phyloP scores from a whole-genome alignment of 2,797 vertebrate genomes.

The Sylvia borin region DNA sequence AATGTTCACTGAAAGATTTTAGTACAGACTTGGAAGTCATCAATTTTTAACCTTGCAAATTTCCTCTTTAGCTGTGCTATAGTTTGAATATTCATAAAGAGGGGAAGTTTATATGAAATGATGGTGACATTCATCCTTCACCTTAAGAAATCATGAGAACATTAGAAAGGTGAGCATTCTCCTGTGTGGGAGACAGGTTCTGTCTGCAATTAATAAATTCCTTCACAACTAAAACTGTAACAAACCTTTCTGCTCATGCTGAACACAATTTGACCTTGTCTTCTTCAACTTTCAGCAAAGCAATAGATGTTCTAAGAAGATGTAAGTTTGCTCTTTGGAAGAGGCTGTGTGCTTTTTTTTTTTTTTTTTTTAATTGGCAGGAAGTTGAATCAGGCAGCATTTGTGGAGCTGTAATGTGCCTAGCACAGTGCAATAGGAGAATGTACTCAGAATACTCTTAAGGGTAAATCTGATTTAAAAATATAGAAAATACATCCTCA shows the following conservation, averaged over 20 bases:
- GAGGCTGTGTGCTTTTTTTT: background rate
- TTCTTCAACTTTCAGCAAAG: background rate
- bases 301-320: background rate
- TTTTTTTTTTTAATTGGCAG: background rate
- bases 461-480: background rate
- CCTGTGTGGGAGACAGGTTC: background rate
- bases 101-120: background rate
- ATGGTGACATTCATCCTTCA: background rate
- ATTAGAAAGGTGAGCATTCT: background rate
- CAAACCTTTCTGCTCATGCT: background rate
- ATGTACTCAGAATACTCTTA: background rate
- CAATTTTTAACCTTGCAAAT: background rate
- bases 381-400: background rate
- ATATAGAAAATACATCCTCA: background rate
- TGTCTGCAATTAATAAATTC: background rate
- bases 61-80: background rate
- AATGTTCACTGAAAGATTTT: background rate
- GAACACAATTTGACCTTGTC: background rate
- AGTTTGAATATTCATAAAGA: background rate
- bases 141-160: background rate
- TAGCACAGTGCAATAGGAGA: background rate
- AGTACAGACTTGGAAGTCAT: background rate
- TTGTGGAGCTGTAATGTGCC: background rate
- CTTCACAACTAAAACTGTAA: background rate
- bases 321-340: background rate